These are phyloP conservation scores for Tenthredo distinguenda DNA, from an alignment of 2,888 invertebrate species.

Conservation along the genomic window DNA sequence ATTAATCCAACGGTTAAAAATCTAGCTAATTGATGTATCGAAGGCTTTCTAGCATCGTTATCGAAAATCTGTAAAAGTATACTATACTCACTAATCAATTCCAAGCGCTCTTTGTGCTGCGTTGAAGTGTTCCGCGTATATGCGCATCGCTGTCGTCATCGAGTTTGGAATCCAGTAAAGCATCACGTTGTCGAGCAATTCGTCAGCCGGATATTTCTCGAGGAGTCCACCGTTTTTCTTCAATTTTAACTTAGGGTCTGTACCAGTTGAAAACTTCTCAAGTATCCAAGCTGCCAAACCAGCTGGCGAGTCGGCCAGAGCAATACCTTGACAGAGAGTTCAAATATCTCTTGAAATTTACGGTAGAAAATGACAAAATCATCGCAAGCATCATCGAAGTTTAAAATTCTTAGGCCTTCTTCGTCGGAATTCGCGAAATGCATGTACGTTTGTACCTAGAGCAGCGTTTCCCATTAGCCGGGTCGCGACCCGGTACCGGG, in stretches of 20 bases:
- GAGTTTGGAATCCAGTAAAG: slow-evolving; percentile 80
- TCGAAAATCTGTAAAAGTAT: neutral
- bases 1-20: neutral
- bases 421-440: neutral
- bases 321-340: slow-evolving; percentile 80
- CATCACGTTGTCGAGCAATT: slow-evolving; percentile 80
- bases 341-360: neutral
- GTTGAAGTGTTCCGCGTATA: slow-evolving; percentile 84
- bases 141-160: slow-evolving; percentile 79
- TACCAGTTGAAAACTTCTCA: slow-evolving; percentile 91
- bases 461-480: no score
- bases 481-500: no score
- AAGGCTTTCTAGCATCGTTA: no score
- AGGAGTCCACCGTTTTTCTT: slow-evolving; percentile 84
- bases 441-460: neutral
- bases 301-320: slow-evolving; percentile 88
- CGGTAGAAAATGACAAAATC: neutral
- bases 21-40: neutral
- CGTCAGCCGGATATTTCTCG: slow-evolving; percentile 79
- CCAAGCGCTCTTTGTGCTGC: slow-evolving; percentile 67
- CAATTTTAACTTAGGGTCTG: slow-evolving; percentile 78
- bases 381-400: neutral
- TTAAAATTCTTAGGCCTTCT: neutral
- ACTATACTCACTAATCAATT: slow-evolving; percentile 77
- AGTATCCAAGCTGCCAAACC: slow-evolving; percentile 93